These are phyloP conservation scores for Drosophila malerkotliana DNA, from an alignment of 1,140 invertebrate species.

Conservation along the genomic window DNA sequence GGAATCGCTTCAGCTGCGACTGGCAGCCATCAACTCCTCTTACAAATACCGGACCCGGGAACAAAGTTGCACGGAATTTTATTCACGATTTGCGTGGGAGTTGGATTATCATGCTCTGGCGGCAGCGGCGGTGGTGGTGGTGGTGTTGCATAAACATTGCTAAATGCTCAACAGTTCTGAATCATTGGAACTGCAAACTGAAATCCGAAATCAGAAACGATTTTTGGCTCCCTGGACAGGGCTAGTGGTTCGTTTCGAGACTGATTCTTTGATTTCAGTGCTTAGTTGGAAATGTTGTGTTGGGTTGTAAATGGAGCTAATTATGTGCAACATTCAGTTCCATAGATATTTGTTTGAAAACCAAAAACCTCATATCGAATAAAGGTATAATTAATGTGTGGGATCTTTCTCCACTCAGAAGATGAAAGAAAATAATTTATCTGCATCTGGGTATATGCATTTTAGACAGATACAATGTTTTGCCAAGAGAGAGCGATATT, in stretches of 20 bases:
- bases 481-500: conserved; percentile 13
- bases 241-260: conserved; percentile 12
- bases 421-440: conserved; percentile 20
- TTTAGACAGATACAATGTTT: conserved; percentile 17
- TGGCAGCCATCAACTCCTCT: conserved; percentile 13
- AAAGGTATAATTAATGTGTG: neutral
- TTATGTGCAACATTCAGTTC: conserved; percentile 33
- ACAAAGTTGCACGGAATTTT: conserved; percentile 40
- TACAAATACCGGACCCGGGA: conserved; percentile 20
- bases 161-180: conserved; percentile 4
- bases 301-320: conserved; percentile 43
- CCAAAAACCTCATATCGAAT: neutral
- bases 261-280: conserved; percentile 24
- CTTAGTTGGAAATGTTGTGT: conserved; percentile 23
- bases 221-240: conserved; percentile 16
- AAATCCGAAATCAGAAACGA: conserved; percentile 32
- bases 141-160: conserved; percentile 40
- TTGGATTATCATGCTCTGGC: neutral
- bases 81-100: conserved; percentile 5
- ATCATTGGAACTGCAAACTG: conserved; percentile 20
- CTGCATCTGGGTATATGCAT: conserved; percentile 24
- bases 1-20: conserved; percentile 48
- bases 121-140: neutral
- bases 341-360: conserved; percentile 2
- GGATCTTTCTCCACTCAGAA: conserved; percentile 4